Percentiles rank a stretch among this genome's conserved stretches.
Conservation (phyloP, 2,888 invertebrate genomes). For the Meliscaeva auricollis region DNA sequence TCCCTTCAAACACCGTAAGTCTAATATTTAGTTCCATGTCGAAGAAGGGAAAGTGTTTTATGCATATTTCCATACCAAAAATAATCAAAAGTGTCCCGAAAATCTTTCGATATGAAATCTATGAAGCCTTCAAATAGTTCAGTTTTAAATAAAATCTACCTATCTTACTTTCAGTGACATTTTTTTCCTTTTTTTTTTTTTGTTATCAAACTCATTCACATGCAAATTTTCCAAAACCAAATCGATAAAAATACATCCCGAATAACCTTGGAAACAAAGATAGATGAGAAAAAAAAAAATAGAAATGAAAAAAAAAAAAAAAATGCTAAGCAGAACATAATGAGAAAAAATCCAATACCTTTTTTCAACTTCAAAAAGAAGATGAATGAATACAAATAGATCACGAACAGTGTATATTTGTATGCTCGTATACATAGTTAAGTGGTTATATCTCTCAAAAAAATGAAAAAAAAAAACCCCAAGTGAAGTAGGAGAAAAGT, state of each 20-base stretch:
- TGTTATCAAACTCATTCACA: conserved; percentile 12
- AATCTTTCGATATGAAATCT: not conserved
- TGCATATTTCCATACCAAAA: not conserved
- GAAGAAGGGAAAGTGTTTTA: no score
- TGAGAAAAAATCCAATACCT: conserved; percentile 43
- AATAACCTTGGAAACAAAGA: conserved; percentile 40
- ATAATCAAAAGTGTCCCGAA: not conserved
- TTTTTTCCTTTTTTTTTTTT: not conserved
- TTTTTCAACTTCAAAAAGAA: conserved; percentile 47
- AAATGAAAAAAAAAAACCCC: conserved; percentile 5
- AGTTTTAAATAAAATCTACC: not conserved
- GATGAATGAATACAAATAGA: conserved; percentile 59
- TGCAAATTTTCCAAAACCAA: conserved; percentile 32
- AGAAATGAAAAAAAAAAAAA: conserved; percentile 4
- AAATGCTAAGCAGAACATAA: conserved; percentile 29
- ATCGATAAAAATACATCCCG: conserved; percentile 41
- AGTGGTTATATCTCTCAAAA: conserved; percentile 42
- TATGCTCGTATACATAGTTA: conserved; percentile 24
- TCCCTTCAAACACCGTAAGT: no score
- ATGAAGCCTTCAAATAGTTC: not conserved
- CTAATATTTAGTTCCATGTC: no score
- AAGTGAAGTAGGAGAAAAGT: conserved; percentile 30
- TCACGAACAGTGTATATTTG: conserved; percentile 19
- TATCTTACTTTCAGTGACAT: not conserved
- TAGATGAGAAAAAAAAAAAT: not conserved